Percentiles rank a stretch among this genome's conserved stretches.
Conservation (phyloP, 2,888 invertebrate species). For the Aspidapion aeneum region DNA sequence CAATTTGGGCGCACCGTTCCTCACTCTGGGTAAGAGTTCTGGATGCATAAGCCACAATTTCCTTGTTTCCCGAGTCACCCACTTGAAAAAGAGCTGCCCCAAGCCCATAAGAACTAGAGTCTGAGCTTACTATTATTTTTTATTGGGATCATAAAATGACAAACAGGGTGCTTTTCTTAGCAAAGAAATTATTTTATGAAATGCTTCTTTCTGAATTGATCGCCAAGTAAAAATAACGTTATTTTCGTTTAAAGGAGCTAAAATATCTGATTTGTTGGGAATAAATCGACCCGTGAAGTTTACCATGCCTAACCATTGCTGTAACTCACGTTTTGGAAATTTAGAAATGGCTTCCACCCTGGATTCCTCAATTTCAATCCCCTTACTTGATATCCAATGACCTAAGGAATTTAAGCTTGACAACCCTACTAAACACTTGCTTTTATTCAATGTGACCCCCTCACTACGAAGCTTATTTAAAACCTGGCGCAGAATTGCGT, state of each 20-base stretch:
- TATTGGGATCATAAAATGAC: conserved; percentile 10
- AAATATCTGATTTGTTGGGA: conserved; percentile 12
- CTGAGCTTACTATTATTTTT: conserved; percentile 10
- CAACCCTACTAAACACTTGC: conserved; percentile 12
- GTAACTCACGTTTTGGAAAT: conserved; percentile 4
- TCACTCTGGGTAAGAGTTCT: conserved; percentile 5
- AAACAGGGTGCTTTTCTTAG: conserved; percentile 8
- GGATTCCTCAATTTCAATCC: conserved; percentile 7
- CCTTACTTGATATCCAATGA: neutral
- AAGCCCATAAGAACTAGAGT: conserved; percentile 10
- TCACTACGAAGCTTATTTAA: conserved; percentile 1
- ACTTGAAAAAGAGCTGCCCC: conserved; percentile 12
- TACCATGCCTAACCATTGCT: conserved; percentile 16
- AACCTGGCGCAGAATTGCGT: conserved; percentile 12
- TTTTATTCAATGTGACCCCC: conserved; percentile 16
- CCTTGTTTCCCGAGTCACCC: neutral
- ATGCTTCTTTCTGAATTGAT: neutral
- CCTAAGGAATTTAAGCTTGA: conserved; percentile 4
- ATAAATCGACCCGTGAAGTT: conserved; percentile 14
- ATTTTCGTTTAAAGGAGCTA: conserved; percentile 10
- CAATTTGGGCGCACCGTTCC: conserved; percentile 8
- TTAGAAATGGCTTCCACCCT: conserved; percentile 11
- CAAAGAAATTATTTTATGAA: conserved; percentile 3
- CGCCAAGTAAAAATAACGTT: conserved; percentile 1
- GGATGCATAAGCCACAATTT: conserved; percentile 2